These are phyloP conservation scores for Sebastes jordani DNA, from an alignment of 2,797 vertebrate species.

Conservation along the genomic window DNA sequence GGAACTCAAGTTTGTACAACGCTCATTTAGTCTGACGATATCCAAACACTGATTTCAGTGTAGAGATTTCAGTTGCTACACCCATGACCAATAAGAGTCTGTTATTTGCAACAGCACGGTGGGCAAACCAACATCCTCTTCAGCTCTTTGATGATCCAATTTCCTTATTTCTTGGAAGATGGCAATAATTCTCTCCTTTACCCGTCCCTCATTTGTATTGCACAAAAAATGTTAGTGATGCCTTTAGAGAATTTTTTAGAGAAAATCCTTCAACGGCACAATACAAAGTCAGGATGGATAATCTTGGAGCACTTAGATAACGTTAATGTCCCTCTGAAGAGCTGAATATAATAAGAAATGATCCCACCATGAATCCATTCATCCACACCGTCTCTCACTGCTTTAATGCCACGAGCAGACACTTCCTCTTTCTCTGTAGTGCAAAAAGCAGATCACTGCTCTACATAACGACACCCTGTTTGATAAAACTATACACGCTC, in stretches of 20 bases:
- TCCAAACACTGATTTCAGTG: constrained; percentile 40
- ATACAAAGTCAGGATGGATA: background rate
- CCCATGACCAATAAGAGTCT: constrained; percentile 47
- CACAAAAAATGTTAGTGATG: background rate
- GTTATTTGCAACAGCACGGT: constrained; percentile 68
- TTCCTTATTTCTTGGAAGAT: constrained; percentile 46
- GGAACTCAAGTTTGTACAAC: background rate
- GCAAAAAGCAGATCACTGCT: constrained; percentile 53
- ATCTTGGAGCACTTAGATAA: background rate
- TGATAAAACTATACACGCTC: constrained; percentile 32
- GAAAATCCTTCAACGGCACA: background rate
- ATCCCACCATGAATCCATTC: constrained; percentile 10
- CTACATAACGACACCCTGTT: constrained; percentile 56
- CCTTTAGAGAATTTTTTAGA: constrained; percentile 3
- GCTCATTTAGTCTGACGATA: background rate
- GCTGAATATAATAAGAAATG: constrained; percentile 7
- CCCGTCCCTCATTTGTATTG: background rate
- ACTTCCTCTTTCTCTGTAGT: constrained; percentile 43
- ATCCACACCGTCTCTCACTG: background rate
- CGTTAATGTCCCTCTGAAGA: background rate
- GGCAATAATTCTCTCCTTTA: background rate
- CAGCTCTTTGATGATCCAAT: constrained; percentile 22
- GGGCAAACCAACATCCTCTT: constrained; percentile 74
- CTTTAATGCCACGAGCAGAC: background rate
- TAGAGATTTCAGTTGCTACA: constrained; percentile 58